Evolutionary conservation across 1,140 invertebrate species (phyloP).

Genomic region (Brachionus rotundiformis): DNA sequence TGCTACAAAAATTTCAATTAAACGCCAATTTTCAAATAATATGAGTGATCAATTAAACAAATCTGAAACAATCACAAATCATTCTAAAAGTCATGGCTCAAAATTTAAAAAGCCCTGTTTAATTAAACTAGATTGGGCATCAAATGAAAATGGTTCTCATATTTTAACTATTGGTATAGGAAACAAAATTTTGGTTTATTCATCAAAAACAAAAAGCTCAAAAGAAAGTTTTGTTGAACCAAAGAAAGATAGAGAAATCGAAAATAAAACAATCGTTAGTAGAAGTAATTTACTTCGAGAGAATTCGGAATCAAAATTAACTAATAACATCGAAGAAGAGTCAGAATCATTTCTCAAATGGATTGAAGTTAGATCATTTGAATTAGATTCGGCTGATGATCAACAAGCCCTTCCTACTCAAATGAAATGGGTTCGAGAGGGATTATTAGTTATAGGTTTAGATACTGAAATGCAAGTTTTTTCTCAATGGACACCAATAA

Average conservation of each 20-base stretch:
- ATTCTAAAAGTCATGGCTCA: neutral
- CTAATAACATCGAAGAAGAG: conserved; percentile 55
- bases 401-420: conserved; percentile 94
- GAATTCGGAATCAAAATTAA: too few relatives aligned
- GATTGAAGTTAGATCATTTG: conserved; percentile 90
- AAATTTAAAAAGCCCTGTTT: conserved; percentile 56
- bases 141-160: conserved; percentile 96
- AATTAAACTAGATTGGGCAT: conserved; percentile 96
- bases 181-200: conserved; percentile 72
- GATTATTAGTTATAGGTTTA: conserved; percentile 96
- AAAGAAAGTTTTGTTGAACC: neutral
- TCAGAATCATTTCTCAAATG: conserved; percentile 69
- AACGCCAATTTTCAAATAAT: conserved; percentile 42
- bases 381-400: conserved; percentile 88
- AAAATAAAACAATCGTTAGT: neutral
- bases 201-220: neutral
- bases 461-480: conserved; percentile 99
- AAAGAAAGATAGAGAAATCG: neutral
- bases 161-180: conserved; percentile 94
- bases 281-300: conserved; percentile 51
- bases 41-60: neutral
- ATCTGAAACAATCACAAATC: neutral
- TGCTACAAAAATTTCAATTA: conserved; percentile 45
- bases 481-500: conserved; percentile 78
- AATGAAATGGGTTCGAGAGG: conserved; percentile 95